Evolutionary conservation across 1,140 invertebrate species (phyloP).

Genomic region (Macrobrachium nipponense): DNA sequence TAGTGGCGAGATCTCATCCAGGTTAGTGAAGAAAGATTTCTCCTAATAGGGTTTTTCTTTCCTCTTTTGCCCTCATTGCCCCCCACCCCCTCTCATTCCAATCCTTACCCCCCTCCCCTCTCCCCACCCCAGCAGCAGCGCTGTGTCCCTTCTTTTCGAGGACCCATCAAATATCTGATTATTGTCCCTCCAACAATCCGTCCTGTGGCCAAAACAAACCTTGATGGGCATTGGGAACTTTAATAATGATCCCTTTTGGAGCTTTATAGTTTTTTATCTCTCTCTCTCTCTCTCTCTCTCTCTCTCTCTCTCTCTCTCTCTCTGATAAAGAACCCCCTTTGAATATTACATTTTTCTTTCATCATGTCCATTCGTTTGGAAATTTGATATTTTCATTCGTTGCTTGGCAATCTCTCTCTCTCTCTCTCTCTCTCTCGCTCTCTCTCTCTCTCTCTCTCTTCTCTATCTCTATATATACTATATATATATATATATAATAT

Average conservation of each 20-base stretch:
- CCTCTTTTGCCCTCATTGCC: neutral
- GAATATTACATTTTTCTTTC: no score
- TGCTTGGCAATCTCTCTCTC: neutral
- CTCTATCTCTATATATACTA: neutral
- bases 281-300: conserved; percentile 7
- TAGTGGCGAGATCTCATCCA: no score
- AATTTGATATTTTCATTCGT: no score
- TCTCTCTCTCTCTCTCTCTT: conserved; percentile 13
- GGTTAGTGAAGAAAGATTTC: neutral
- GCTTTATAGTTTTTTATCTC: neutral
- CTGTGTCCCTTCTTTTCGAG: no score
- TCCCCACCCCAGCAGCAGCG: neutral
- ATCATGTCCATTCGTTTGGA: no score
- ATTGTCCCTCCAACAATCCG: no score
- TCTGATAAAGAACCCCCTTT: no score
- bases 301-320: neutral
- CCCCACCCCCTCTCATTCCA: neutral
- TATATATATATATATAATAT: no score
- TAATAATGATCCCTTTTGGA: neutral
- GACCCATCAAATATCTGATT: no score
- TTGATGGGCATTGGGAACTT: neutral
- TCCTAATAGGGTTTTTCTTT: neutral
- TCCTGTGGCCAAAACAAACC: no score
- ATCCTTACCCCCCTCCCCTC: no score
- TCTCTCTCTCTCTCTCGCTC: conserved; percentile 19